Percentiles rank a stretch among this genome's conserved stretches.
Conservation (phyloP, 2,113 vertebrate species). For the Trematomus loennbergii region DNA sequence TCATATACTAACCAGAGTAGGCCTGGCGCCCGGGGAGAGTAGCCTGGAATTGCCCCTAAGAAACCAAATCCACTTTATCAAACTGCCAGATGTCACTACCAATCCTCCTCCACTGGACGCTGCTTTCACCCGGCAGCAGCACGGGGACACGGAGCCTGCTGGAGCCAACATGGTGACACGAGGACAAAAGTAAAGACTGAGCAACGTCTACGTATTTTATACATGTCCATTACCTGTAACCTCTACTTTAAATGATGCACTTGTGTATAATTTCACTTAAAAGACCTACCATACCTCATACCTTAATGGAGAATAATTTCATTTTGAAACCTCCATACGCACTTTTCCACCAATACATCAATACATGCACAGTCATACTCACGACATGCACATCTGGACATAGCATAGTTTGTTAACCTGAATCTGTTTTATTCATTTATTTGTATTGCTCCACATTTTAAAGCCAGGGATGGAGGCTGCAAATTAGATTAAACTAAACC, state of each 20-base stretch:
- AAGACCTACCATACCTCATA: neutral
- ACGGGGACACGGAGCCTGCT: conserved; percentile 42
- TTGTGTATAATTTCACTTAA: neutral
- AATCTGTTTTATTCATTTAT: neutral
- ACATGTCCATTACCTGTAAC: conserved; percentile 13
- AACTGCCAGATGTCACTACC: conserved; percentile 91
- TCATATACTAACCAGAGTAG: conserved; percentile 92
- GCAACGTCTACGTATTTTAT: conserved; percentile 14
- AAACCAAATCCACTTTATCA: conserved; percentile 95
- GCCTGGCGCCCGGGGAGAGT: conserved; percentile 89
- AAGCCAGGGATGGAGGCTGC: neutral
- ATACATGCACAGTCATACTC: neutral
- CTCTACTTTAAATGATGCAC: conserved; percentile 5
- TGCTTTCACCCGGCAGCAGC: conserved; percentile 66
- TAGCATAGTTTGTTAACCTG: no score
- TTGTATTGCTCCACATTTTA: neutral
- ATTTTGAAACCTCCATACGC: neutral
- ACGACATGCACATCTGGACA: neutral
- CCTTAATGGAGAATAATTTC: neutral
- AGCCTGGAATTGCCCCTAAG: conserved; percentile 86
- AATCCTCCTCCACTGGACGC: conserved; percentile 76
- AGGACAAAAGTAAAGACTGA: conserved; percentile 11
- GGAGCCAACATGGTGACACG: conserved; percentile 44
- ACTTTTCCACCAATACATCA: neutral
- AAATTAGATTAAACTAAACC: neutral